Evolutionary conservation across 1,140 invertebrate species (phyloP), one percentile per base, ranked within the genome.

Genomic region (Ostrea denselamellosa): DNA sequence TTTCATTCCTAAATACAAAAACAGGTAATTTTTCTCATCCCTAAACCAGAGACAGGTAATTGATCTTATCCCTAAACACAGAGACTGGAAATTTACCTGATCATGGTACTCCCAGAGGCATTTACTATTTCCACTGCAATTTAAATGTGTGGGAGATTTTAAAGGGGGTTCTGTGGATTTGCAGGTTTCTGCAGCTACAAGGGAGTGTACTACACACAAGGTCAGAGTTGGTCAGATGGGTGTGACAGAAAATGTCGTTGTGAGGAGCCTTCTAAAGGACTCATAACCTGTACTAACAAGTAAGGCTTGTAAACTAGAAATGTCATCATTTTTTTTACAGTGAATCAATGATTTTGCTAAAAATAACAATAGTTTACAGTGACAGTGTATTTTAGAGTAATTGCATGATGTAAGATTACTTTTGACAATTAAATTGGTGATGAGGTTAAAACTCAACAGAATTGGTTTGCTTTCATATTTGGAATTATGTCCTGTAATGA

Each of bases 231-330:
- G 91, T 89, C 91, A 54, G 93, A 93, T 88, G 91, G 91, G 25
- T 93, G 93, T 90, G 90, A 92, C 58, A 90, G 87, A 71, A 91
- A 86, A 83, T 93, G 92, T 86, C 86, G 88, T 8, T 93, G 92
- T 90, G 65, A 90, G 77, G 90, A 91, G 62, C 88, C 89, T n/a
- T 81, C 88, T 17, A 89, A 87, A 22, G 93, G 93, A 51, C 89
- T 88, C n/a, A 93, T 92, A 88, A 91, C 86, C 88, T 93, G 93
- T 87, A 89, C 85, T 12, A 91, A 93, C 65, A 92, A 90, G 92
- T 93, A 83, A 28, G 68, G 34, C 34, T 44, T 44, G 34, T 44
- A 44, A 44, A 44, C 34, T 44, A 5, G 34, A 44, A 44, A 44
- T 44, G 5, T 44, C 34, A 2, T 44, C 34, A 2, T 44, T 44